Conservation (phyloP, 2,797 vertebrate genomes). For the Amblyopsis hoosieri region DNA sequence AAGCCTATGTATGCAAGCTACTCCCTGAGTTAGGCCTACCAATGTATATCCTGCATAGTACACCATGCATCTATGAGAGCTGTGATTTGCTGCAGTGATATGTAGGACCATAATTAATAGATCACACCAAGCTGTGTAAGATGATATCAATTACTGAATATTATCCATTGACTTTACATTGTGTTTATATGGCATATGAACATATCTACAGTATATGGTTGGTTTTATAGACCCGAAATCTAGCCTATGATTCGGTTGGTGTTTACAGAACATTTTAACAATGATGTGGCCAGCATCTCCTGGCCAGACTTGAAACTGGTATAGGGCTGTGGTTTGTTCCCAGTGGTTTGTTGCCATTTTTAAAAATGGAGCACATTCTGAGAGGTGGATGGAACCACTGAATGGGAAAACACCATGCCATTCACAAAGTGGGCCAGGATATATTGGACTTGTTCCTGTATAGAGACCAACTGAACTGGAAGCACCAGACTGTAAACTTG, state of each 20-base stretch:
- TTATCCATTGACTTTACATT: not conserved
- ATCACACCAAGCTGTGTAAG: constrained; percentile 5
- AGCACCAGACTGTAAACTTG: constrained; percentile 1
- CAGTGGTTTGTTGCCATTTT: constrained; percentile 30
- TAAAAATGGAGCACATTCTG: constrained; percentile 32
- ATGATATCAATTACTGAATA: constrained; percentile 50
- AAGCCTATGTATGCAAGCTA: too few species aligned
- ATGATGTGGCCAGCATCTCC: not conserved
- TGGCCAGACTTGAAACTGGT: not conserved
- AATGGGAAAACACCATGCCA: constrained; percentile 22
- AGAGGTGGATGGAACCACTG: constrained; percentile 27
- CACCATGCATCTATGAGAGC: constrained; percentile 50
- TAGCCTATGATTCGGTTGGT: constrained; percentile 12
- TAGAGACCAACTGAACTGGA: constrained; percentile 25
- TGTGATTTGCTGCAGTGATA: not conserved
- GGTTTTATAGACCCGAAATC: constrained; percentile 10
- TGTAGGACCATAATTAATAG: constrained; percentile 11
- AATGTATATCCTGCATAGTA: too few species aligned
- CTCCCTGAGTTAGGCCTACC: too few species aligned
- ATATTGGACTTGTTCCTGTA: constrained; percentile 30
- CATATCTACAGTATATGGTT: not conserved
- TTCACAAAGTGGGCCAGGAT: constrained; percentile 33
- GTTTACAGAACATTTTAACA: constrained; percentile 51
- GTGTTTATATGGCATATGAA: too few species aligned
- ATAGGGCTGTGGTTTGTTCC: constrained; percentile 42